Conservation (phyloP, 2,888 invertebrate genomes). For the Andrena camellia region DNA sequence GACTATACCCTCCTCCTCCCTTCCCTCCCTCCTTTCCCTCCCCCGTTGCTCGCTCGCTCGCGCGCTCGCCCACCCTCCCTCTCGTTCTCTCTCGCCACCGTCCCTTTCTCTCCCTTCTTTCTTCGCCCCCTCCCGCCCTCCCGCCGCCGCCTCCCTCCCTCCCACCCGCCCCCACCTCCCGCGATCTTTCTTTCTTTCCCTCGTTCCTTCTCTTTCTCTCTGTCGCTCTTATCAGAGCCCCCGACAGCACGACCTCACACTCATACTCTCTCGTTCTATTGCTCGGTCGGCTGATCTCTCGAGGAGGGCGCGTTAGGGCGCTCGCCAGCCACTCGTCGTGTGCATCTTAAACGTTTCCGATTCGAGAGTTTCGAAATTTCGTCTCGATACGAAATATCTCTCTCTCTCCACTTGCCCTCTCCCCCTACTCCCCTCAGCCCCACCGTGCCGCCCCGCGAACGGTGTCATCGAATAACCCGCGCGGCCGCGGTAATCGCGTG, state of each 20-base stretch:
- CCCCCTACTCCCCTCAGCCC: not conserved
- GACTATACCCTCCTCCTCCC: constrained; percentile 74
- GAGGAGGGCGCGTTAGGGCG: constrained; percentile 74
- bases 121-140: constrained; percentile 46
- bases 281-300: constrained; percentile 69
- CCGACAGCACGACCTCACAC: constrained; percentile 52
- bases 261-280: constrained; percentile 57
- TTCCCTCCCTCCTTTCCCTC: constrained; percentile 54
- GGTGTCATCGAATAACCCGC: not conserved
- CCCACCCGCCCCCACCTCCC: constrained; percentile 34
- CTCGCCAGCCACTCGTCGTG: constrained; percentile 57
- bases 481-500: not conserved
- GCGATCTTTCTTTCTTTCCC: constrained; percentile 43
- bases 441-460: not conserved
- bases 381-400: constrained; percentile 18
- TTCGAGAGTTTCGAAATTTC: constrained; percentile 49
- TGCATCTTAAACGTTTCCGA: constrained; percentile 46
- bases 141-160: constrained; percentile 38
- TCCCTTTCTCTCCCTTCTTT: constrained; percentile 64
- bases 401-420: not conserved
- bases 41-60: constrained; percentile 28
- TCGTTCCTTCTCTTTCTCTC: constrained; percentile 48
- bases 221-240: constrained; percentile 55
- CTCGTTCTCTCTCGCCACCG: constrained; percentile 55
- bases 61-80: constrained; percentile 36